phyloP scores from a whole-genome alignment of 2,888 invertebrate genomes.

The Spicauda simplicius region DNA sequence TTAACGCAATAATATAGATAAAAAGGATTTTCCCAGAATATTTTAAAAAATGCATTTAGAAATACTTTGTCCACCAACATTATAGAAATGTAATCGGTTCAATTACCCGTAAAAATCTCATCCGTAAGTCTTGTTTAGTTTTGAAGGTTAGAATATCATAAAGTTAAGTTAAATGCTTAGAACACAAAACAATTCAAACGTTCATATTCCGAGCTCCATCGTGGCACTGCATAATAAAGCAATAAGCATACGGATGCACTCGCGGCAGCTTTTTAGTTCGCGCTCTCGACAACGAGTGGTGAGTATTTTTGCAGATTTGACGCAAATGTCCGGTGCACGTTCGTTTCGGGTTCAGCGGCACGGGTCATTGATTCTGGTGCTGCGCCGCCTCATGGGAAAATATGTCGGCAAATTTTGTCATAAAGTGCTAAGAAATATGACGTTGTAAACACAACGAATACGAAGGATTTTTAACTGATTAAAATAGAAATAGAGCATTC shows the following conservation, averaged over 20 bases:
- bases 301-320: constrained; percentile 25
- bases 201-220: constrained; percentile 1
- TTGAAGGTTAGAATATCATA: neutral
- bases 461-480: too few relatives aligned
- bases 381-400: neutral
- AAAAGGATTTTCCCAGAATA: too few relatives aligned
- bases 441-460: neutral
- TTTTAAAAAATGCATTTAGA: too few relatives aligned
- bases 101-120: too few relatives aligned
- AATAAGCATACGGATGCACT: constrained; percentile 32
- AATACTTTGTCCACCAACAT: too few relatives aligned
- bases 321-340: constrained; percentile 24
- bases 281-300: constrained; percentile 8
- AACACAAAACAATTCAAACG: neutral
- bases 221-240: constrained; percentile 32
- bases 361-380: constrained; percentile 21
- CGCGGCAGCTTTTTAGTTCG: constrained; percentile 29
- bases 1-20: too few relatives aligned
- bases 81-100: too few relatives aligned
- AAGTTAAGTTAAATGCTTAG: neutral
- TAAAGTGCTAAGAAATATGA: neutral
- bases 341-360: constrained; percentile 16
- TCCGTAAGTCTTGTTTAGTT: too few relatives aligned
- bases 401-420: neutral
- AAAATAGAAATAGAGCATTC: too few relatives aligned